Evolutionary conservation across 1,140 invertebrate species (phyloP).

Genomic region (Drosophila ercepeae): DNA sequence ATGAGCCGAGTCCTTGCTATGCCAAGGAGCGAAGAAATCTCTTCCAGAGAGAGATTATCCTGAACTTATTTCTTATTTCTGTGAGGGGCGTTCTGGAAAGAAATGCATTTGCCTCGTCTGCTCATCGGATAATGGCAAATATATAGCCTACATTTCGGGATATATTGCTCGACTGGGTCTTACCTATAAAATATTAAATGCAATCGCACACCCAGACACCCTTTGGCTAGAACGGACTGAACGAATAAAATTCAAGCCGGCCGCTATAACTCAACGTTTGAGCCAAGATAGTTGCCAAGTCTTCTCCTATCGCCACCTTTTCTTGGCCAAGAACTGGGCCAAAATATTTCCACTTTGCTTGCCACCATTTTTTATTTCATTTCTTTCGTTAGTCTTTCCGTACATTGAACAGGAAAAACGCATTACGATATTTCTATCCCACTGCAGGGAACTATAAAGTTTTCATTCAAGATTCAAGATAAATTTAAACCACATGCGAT

Average conservation of each 20-base stretch:
- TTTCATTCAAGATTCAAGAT: conserved; percentile 13
- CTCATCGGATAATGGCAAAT: conserved; percentile 41
- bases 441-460: conserved; percentile 37
- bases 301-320: conserved; percentile 28
- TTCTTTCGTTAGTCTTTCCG: conserved; percentile 28
- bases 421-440: conserved; percentile 37
- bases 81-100: neutral
- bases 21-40: neutral
- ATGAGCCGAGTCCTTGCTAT: conserved; percentile 17
- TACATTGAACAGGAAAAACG: conserved; percentile 53
- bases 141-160: conserved; percentile 43
- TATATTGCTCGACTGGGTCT: conserved; percentile 17
- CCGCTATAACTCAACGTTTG: conserved; percentile 51
- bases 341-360: conserved; percentile 36
- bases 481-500: conserved; percentile 29
- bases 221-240: neutral
- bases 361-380: conserved; percentile 14
- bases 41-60: conserved; percentile 18
- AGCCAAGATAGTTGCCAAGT: conserved; percentile 45
- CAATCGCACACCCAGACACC: conserved; percentile 34
- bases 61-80: conserved; percentile 13
- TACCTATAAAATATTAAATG: conserved; percentile 52
- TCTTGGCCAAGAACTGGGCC: conserved; percentile 41
- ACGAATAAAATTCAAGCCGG: conserved; percentile 14
- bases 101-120: conserved; percentile 34